Conservation (phyloP, 2,888 invertebrate species). For the Cetonia aurata region DNA sequence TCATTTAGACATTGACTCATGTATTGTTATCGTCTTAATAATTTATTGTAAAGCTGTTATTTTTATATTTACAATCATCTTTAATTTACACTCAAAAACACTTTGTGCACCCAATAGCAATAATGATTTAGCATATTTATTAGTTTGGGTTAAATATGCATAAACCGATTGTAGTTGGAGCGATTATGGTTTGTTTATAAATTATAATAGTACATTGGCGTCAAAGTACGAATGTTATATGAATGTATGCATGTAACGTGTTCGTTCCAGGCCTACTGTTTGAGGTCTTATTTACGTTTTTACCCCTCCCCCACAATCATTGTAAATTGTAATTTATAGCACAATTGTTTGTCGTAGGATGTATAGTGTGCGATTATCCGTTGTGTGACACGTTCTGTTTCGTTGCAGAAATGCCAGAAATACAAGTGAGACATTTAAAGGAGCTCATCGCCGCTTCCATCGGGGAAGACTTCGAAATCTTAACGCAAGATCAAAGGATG, state of each 20-base stretch:
- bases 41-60: too few species aligned
- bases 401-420: conserved; percentile 48
- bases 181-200: neutral
- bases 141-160: too few species aligned
- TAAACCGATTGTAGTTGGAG: too few species aligned
- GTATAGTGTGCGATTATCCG: conserved; percentile 19
- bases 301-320: conserved; percentile 21
- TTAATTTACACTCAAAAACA: too few species aligned
- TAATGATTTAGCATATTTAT: too few species aligned
- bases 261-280: neutral
- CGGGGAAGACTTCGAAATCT: conserved; percentile 59
- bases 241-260: neutral
- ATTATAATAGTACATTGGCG: neutral
- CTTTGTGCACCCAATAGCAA: too few species aligned
- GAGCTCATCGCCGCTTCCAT: conserved; percentile 56
- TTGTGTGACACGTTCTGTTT: conserved; percentile 35
- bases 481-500: conserved; percentile 63
- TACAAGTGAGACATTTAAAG: conserved; percentile 59
- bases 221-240: neutral
- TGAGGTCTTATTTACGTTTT: neutral
- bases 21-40: too few species aligned
- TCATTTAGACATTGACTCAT: too few species aligned
- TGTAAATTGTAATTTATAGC: conserved; percentile 26
- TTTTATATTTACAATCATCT: too few species aligned
- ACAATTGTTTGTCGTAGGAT: conserved; percentile 30